Base-by-base conservation (phyloP, 53 echinoderm and acorn worm species). In the Temnopleurus reevesii region DNA sequence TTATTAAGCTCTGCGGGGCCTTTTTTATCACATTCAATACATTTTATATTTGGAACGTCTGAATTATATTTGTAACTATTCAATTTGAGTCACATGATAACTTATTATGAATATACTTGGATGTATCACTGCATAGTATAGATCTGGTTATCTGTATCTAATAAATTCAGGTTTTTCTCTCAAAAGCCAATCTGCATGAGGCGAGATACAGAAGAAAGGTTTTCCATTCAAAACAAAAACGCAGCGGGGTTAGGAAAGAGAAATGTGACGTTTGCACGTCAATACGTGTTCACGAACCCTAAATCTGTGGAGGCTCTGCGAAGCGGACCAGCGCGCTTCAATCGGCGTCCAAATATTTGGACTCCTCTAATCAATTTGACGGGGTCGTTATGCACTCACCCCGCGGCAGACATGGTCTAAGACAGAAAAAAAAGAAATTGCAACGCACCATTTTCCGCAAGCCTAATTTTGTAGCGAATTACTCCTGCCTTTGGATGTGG, bases 271-370 rank as follows among this genome's bases (percentile, higher is more conserved):
- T 30, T 29, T 29, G 55, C 83, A 54, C 55, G 83, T 36, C 55
- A 53, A 30, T 83, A 83, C 83, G 83, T 83, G 83, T 83, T 33
- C 31, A 53, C 30, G 83, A 83, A 53, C 54, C 83, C 12, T 3
- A 55, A 56, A 55, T 55, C 55, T 83, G 27, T 35, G 49, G 53
- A 55, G 36, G 83, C 83, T 34, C 83, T 51, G 53, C 30, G 55
- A 55, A 83, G 79, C 55, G 83, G 83, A 83, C 83, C 83, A 83
- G 85, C 15, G 85, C 43, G 44, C 60, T 85, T 85, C 85, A 85
- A 85, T 85, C 85, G 59, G 59, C 60, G 85, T 59, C 85, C 85
- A 85, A 85, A 85, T 85, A 85, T 85, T 85, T 85, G 85, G 85
- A 59, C 60, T 85, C 33, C 59, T 36, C 85, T 85, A 85, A 85